Conservation (phyloP, 2,113 vertebrate species). For the Trematomus loennbergii region DNA sequence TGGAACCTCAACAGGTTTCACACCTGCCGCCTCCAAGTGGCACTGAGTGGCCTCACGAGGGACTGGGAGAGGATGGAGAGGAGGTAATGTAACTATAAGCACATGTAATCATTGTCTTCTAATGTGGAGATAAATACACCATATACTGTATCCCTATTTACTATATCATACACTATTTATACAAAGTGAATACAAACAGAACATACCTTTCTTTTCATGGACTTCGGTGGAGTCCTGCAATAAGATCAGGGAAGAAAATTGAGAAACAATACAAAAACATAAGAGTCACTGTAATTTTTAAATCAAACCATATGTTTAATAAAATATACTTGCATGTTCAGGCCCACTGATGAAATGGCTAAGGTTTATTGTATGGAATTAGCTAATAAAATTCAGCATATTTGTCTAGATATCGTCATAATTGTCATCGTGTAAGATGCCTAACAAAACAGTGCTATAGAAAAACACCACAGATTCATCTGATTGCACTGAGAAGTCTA, state of each 20-base stretch:
- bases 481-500: neutral
- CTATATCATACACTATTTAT: neutral
- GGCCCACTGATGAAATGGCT: too few species aligned
- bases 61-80: constrained; percentile 12
- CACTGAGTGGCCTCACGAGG: constrained; percentile 36
- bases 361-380: too few species aligned
- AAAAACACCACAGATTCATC: neutral
- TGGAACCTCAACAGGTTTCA: constrained; percentile 13
- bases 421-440: too few species aligned
- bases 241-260: constrained; percentile 8
- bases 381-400: too few species aligned
- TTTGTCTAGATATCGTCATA: too few species aligned
- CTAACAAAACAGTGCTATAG: neutral
- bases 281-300: too few species aligned
- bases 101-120: too few species aligned
- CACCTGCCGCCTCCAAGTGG: constrained; percentile 41
- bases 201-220: constrained; percentile 37
- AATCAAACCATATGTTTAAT: neutral
- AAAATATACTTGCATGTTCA: too few species aligned
- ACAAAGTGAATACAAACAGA: neutral
- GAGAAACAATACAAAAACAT: neutral
- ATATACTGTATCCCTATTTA: too few species aligned
- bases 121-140: too few species aligned
- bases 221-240: constrained; percentile 45
- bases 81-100: too few species aligned